Base-by-base conservation (phyloP, 2,113 vertebrate genomes). In the Danionella cerebrum region DNA sequence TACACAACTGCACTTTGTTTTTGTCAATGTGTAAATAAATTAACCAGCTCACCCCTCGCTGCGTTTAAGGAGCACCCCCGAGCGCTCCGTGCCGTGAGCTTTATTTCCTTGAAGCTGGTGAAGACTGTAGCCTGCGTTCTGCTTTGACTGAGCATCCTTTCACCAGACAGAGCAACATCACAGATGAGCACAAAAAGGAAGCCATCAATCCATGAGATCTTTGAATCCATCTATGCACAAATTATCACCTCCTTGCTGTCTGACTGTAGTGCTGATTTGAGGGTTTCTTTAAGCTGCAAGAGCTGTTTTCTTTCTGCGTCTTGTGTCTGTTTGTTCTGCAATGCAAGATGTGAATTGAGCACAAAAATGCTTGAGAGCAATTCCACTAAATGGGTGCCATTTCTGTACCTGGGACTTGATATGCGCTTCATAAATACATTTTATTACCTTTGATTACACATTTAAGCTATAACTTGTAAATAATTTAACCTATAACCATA, bases 101-200 rank as follows among this genome's bases (percentile, higher is more conserved):
- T 98, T 98, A 89, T 98, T 94, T 5, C 96, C 96, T 84, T 98
- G 96, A 69, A 96, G 93, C 81, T 98, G 96, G 42, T 98, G 96
- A 69, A 98, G 89, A 82, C 94, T 98, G 71, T 98, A 98, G 5
- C 92, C 88, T n/a, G 89, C 78, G 36, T 74, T 94, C 82, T 92
- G 92, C 16, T 94, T 95, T 18, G 89, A 68, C 76, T 95, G 94
- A 22, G 87, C 75, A 22, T 98, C 96, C 96, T 98, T 45, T 62
- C 14, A 42, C 35, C 35, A 12, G 10, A 18, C 19, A 14, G 25
- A 9, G 18, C 27, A 19, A 53, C 24, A 16, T 11, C 51, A 53
- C 16, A 29, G 33, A 5, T 53, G 11, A 53, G 8, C 10, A 33
- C 51, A 19, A 10, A 18, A 33, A 12, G 50, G 3, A 53, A 53